These are phyloP conservation scores for Drosophila macrospina DNA, from an alignment of 2,888 invertebrate species.

Conservation along the genomic window DNA sequence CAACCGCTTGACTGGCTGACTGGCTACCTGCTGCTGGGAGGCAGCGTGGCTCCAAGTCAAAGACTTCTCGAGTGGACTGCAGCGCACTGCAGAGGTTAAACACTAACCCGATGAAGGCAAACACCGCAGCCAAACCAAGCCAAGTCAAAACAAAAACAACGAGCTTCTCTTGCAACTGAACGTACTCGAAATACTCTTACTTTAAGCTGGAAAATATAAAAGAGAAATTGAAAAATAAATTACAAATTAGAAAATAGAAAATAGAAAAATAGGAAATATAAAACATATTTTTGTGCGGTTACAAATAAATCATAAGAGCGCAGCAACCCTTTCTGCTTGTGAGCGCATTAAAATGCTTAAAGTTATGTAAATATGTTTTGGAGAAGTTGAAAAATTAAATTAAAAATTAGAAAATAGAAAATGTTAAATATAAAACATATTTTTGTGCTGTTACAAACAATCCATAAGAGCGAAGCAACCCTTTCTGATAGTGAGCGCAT, in stretches of 20 bases:
- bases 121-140: conserved; percentile 43
- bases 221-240: no score
- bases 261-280: no score
- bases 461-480: background rate
- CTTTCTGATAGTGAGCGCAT: conserved; percentile 6
- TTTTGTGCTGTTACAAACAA: background rate
- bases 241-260: no score
- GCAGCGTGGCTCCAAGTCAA: no score
- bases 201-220: no score
- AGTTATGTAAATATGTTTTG: conserved; percentile 71
- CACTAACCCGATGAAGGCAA: conserved; percentile 66
- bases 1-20: conserved; percentile 57
- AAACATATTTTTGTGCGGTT: no score
- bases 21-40: conserved; percentile 39
- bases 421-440: no score
- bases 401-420: no score
- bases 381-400: no score
- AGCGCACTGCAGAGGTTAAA: conserved; percentile 77
- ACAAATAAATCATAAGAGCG: background rate
- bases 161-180: rapidly evolving
- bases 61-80: conserved; percentile 79
- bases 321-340: background rate
- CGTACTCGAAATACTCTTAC: conserved; percentile 27
- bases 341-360: conserved; percentile 49
- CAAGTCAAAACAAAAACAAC: conserved; percentile 38